Conservation (phyloP, 2,797 vertebrate genomes). For the Ciconia nigra region DNA sequence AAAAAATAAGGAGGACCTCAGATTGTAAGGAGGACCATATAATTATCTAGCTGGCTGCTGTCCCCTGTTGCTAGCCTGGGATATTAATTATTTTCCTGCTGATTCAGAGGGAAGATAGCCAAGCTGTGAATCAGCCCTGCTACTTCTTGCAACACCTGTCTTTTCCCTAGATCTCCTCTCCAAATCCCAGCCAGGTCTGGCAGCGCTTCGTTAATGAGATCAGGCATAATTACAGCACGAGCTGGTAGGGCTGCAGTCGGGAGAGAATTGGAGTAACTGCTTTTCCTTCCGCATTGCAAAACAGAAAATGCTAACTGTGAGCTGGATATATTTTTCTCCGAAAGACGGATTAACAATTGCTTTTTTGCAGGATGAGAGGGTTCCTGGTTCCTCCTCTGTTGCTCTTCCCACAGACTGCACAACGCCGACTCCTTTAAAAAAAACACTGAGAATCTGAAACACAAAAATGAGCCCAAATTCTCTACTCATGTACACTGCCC, state of each 20-base stretch:
- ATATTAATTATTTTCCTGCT: constrained; percentile 39
- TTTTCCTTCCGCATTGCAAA: not conserved
- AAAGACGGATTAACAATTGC: not conserved
- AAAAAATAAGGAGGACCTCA: not conserved
- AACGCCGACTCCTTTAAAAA: accelerated
- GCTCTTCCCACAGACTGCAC: not conserved
- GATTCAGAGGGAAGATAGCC: constrained; percentile 28
- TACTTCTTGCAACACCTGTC: not conserved
- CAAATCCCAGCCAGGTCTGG: constrained; percentile 2
- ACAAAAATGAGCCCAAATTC: not conserved
- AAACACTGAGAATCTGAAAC: not conserved
- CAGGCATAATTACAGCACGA: not conserved
- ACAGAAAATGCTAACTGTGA: not conserved
- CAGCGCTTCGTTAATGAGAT: not conserved
- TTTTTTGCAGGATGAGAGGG: not conserved
- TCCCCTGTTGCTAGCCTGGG: not conserved
- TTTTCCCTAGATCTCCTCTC: constrained; percentile 2
- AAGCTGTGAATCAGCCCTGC: constrained; percentile 5
- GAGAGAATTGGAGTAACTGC: not conserved
- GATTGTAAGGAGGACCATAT: not conserved
- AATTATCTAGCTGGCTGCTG: not conserved
- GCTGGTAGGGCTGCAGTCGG: not conserved
- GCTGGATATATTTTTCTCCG: not conserved
- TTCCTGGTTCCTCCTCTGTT: not conserved
- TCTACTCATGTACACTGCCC: not conserved